Base-by-base conservation (phyloP, 2,888 invertebrate species). In the Macrophya alboannulata region DNA sequence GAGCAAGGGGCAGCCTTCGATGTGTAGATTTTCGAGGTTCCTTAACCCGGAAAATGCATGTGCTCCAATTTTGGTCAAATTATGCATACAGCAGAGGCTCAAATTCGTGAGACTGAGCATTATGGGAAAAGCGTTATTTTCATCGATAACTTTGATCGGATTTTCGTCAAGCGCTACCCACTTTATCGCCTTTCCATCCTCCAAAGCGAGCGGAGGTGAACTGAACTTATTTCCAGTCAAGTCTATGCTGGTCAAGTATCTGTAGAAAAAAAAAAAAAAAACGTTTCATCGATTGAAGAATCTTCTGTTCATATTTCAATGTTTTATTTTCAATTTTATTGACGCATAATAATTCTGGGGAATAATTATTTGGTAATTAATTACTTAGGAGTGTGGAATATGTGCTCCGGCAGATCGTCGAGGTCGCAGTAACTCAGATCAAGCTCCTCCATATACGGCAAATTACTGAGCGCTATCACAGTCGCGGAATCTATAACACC, bases 361-460 rank as follows among this genome's bases (percentile, higher is more conserved):
- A 76, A 48, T 40, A 8, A 37, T 40, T 4, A 43, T 55, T 55
- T 0, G 31, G 9, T 37, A 4, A 37, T 1, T 17, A 62, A 55
- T 85, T 87, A 91, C 90, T 87, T 95, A 0, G 97, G 96, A 0
- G 96, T 95, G 91, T 97, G 96, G 1, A 98, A 94, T 88, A 97
- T 94, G 87, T 95, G 94, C 17, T 95, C 95, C 0, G 97, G 96
- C 37, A 98, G 92, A 1, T 94, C 94, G 0, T 93, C 92, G 0
- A 98, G 91, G 84, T 95, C 94, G 88, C 97, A 97, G 82, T 96
- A 95, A 0, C 97, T 96, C 92, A 98, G 93, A 89, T 97, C 96
- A 25, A 98, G 94, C 90, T 97, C 97, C 95, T 96, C 96, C 71
- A 98, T 92, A 88, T 94, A 94, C 0, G 94, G 92, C 77, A 97